These are phyloP conservation scores for Rhodinocichla rosea DNA, from an alignment of 2,113 vertebrate genomes.

Conservation along the genomic window DNA sequence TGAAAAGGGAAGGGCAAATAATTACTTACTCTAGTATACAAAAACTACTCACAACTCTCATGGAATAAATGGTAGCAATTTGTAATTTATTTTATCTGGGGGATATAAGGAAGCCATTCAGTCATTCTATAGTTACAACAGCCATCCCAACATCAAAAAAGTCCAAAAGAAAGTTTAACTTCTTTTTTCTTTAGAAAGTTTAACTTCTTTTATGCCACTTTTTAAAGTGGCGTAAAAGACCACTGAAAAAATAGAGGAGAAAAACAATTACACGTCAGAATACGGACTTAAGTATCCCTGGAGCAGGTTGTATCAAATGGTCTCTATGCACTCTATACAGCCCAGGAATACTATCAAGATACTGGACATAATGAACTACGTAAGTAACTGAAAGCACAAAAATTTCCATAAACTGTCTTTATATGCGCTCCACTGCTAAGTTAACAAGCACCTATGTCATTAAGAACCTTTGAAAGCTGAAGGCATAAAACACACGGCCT, in stretches of 20 bases:
- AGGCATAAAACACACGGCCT: background rate
- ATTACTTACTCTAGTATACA: background rate
- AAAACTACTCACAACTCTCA: background rate
- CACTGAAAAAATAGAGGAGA: background rate
- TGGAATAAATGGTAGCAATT: background rate
- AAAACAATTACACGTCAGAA: background rate
- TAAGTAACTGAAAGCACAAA: background rate
- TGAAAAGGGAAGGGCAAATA: background rate
- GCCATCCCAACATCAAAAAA: background rate
- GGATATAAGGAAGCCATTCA: background rate
- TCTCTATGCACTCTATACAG: accelerated
- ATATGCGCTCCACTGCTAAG: background rate
- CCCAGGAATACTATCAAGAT: background rate
- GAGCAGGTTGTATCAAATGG: background rate
- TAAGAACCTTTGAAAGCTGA: background rate
- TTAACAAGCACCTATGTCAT: background rate
- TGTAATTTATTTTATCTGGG: background rate
- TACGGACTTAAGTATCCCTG: background rate
- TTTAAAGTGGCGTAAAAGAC: background rate
- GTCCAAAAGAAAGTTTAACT: background rate
- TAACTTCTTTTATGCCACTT: no score
- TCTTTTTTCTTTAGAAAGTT: no score
- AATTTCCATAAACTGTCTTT: background rate
- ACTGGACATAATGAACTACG: background rate
- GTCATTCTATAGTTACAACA: background rate